Base-by-base conservation (phyloP, 2,113 vertebrate genomes). In the Eulemur rufifrons region DNA sequence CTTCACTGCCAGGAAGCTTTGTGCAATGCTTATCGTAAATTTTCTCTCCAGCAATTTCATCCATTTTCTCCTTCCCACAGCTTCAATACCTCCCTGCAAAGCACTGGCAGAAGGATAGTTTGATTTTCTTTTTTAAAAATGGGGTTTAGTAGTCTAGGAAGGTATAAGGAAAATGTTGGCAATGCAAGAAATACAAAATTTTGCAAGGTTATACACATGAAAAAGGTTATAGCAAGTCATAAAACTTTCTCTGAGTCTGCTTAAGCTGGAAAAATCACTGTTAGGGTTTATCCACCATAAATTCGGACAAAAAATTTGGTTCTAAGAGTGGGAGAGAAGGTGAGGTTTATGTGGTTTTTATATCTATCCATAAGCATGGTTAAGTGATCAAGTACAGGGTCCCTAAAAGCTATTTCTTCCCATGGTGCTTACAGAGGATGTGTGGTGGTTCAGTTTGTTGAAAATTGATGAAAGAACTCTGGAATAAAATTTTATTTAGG, bases 21-120 rank as follows among this genome's bases (percentile, higher is more conserved):
- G 20, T 27, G 17, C 94, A 59, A 23, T 93, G 18, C 47, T 94
- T 95, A 95, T 92, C 0, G 0, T 80, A 95, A 93, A 94, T 94
- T 93, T 94, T 95, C 86, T 92, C 25, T 95, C 59, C 73, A 92
- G 39, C 39, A 96, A 82, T 95, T 95, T 95, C 37, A 94, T 86
- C 59, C 83, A 95, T 54, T 95, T 97, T 93, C 80, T 64, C 15
- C 42, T 83, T 83, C 74, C 66, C 39, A 74, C 7, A 15, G 92
- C 85, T 90, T 89, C 14, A 90, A 37, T 27, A 21, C n/a, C 27
- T 93, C 50, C n/a, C 27, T 69, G 76, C 15, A 37, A 81, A 89
- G 50, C 23, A 89, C 20, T 37, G 94, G 61, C 27, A 91, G n/a
- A 85, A 68, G 17, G 29, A 85, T 77, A 15, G 13, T 61, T 96